Percentiles rank a stretch among this genome's conserved stretches.
Evolutionary conservation across 2,888 invertebrate species (phyloP).

Genomic region (Anoplius nigerrimus): DNA sequence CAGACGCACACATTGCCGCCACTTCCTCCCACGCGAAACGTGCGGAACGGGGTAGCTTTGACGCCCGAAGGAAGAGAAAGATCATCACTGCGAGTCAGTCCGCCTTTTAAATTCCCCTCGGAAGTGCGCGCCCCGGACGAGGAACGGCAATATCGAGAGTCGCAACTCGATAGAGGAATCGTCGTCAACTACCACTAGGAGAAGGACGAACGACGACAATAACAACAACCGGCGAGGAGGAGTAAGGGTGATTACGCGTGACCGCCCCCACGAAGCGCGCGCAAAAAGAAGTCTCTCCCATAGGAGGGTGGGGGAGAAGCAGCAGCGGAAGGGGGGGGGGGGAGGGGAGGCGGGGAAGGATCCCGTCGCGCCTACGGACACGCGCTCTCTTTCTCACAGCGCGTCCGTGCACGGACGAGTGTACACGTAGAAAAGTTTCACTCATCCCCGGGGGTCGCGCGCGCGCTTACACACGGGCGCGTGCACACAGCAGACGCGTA

Average conservation of each 20-base stretch:
- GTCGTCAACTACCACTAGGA: background rate
- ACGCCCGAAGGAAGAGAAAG: background rate
- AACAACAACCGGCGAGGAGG: background rate
- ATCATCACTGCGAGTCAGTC: background rate
- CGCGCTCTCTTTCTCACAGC: constrained; percentile 37
- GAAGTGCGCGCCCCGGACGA: constrained; percentile 13
- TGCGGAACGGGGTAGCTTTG: constrained; percentile 28
- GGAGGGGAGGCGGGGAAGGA: constrained; percentile 10
- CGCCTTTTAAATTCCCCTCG: no score
- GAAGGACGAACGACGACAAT: background rate
- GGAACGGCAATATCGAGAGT: constrained; percentile 34
- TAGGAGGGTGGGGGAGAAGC: constrained; percentile 7
- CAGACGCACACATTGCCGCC: constrained; percentile 36
- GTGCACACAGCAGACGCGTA: background rate
- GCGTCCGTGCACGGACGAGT: constrained; percentile 26
- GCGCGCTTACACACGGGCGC: background rate
- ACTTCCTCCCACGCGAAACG: constrained; percentile 55
- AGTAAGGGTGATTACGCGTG: background rate
- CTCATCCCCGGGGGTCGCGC: constrained; percentile 3
- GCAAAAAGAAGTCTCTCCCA: constrained; percentile 22
- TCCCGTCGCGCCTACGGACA: background rate
- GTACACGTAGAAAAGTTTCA: constrained; percentile 3
- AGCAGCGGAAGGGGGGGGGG: no score
- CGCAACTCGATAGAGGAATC: constrained; percentile 34
- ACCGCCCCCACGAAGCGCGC: constrained; percentile 10